Evolutionary conservation across 2,797 vertebrate genomes (phyloP), one percentile per base, ranked within the genome.

Genomic region (Chelon auratus): DNA sequence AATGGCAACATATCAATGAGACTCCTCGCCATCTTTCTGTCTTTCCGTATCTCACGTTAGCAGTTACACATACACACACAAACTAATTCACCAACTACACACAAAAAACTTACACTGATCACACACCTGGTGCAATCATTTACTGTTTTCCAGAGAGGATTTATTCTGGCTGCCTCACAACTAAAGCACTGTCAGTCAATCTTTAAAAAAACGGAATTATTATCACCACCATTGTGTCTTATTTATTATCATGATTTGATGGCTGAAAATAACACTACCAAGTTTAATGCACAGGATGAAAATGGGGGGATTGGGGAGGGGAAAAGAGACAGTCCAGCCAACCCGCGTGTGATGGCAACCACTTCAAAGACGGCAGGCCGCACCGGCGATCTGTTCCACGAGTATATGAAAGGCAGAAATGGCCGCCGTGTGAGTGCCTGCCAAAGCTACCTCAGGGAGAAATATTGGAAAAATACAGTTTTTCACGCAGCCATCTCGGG

Each of bases 401-500:
- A 90, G 86, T 87, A 83, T 93, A 92, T 94, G 92, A 95, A 95
- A 95, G 93, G 91, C 91, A 92, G 85, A 92, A 91, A 92, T 90
- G 91, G 93, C 89, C 92, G 89, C 85, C 76, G 89, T 94, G 87
- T 94, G 92, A 92, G 86, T 83, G 77, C 71, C 80, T 93, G 94
- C 93, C 94, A 95, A 93, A 89, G 91, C 89, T 93, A 95, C 93
- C 93, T 93, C 90, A 1, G 93, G 93, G 93, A 94, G 77, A 93
- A 92, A 91, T 91, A 88, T 93, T 94, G 90, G 90, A 93, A 95
- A 95, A 94, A 93, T 90, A 83, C 11, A 61, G 91, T 93, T 94
- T 94, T 93, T 94, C 87, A 89, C 90, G 92, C 89, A 89, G 78
- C 72, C 64, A 77, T 93, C 90, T 91, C 85, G 68, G 70, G 89